Conservation (phyloP, 2,888 invertebrate species). For the Cosmopolites sordidus region DNA sequence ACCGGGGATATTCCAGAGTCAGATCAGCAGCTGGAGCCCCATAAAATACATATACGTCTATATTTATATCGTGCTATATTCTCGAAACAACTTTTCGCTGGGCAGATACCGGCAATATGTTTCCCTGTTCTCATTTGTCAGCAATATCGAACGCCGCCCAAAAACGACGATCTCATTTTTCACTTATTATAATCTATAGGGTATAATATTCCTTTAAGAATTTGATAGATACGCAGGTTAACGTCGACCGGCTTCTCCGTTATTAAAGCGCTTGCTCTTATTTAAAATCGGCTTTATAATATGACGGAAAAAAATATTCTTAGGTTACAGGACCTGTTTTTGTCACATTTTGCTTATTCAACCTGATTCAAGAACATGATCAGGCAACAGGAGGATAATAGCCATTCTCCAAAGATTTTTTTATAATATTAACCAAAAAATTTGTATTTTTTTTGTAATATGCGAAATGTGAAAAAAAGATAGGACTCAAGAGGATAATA, state of each 20-base stretch:
- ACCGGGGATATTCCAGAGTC: background rate
- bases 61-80: background rate
- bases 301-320: constrained; percentile 7
- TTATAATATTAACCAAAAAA: too few species aligned
- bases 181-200: constrained; percentile 18
- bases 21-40: background rate
- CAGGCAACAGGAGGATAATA: too few species aligned
- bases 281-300: constrained; percentile 10
- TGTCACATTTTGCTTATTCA: too few species aligned
- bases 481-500: too few species aligned
- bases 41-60: background rate
- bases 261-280: constrained; percentile 17
- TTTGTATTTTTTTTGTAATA: too few species aligned
- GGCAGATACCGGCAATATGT: background rate
- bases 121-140: background rate
- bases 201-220: constrained; percentile 22
- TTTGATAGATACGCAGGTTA: constrained; percentile 22
- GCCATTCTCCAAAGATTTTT: too few species aligned
- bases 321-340: too few species aligned
- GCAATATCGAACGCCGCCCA: constrained; percentile 6
- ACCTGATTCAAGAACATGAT: too few species aligned
- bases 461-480: too few species aligned
- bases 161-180: constrained; percentile 13
- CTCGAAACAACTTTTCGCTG: background rate
- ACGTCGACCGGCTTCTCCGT: constrained; percentile 15